Percentiles rank a stretch among this genome's conserved stretches.
Conservation (phyloP, 2,113 vertebrate species). For the Nematolebias whitei region DNA sequence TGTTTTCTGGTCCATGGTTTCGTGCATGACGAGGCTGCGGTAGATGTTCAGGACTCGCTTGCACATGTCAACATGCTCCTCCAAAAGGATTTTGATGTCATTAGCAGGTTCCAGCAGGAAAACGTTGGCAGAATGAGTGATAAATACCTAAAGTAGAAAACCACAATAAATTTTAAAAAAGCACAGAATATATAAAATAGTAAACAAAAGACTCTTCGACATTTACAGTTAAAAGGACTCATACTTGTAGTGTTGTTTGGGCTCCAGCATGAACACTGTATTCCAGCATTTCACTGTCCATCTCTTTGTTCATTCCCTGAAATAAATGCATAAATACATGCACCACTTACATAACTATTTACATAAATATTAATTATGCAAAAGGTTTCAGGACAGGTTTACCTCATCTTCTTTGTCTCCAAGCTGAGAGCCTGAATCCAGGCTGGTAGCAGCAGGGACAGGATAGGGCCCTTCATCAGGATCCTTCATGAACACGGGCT, state of each 20-base stretch:
- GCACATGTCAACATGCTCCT: conserved; percentile 99
- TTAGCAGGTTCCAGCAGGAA: conserved; percentile 97
- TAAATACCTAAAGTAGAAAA: conserved; percentile 86
- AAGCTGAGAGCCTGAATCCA: conserved; percentile 78
- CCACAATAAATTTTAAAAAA: background rate
- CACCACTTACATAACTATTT: background rate
- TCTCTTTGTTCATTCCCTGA: conserved; percentile 80
- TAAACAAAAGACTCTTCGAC: fast-evolving
- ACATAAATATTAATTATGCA: background rate
- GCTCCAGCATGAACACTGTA: conserved; percentile 89
- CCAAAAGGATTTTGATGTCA: conserved; percentile 91
- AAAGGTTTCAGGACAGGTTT: background rate
- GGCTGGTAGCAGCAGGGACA: conserved; percentile 71
- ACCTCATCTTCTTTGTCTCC: conserved; percentile 83
- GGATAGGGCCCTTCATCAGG: conserved; percentile 84
- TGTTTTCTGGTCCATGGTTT: conserved; percentile 98
- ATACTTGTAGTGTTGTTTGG: conserved; percentile 93
- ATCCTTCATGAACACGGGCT: conserved; percentile 96
- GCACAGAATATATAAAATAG: background rate
- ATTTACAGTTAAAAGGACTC: too few species aligned
- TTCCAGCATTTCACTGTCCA: conserved; percentile 84
- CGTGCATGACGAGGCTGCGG: conserved; percentile 97
- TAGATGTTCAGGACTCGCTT: conserved; percentile 99
- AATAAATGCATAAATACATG: conserved; percentile 27
- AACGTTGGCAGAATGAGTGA: conserved; percentile 96